These are phyloP conservation scores for Lasioglossum malachurum DNA, from an alignment of 2,888 invertebrate species.

Conservation along the genomic window DNA sequence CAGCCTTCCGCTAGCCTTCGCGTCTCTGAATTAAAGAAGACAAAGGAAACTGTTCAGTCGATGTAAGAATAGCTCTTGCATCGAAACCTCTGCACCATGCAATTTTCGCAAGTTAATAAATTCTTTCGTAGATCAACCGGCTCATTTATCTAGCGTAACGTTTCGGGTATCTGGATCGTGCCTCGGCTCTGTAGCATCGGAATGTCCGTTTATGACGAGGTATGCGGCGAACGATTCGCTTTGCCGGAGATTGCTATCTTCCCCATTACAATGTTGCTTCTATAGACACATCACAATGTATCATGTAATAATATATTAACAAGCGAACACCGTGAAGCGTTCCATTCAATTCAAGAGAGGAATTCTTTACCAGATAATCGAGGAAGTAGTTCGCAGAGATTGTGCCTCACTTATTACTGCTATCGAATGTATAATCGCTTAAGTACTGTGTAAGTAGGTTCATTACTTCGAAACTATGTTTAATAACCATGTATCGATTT, in stretches of 20 bases:
- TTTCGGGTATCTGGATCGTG: not conserved
- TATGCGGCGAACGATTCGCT: not conserved
- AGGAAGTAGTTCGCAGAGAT: not conserved
- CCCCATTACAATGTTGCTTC: constrained; percentile 2
- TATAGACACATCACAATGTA: not conserved
- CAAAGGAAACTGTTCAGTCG: not conserved
- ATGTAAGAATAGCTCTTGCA: not conserved
- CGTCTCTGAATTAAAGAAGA: not conserved
- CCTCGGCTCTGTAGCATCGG: not conserved
- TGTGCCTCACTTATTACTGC: not conserved
- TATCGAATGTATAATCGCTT: not conserved
- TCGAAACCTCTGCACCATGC: not conserved
- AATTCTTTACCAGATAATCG: not conserved
- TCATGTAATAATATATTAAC: not conserved
- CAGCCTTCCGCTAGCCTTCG: not conserved
- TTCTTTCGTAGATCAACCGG: not conserved
- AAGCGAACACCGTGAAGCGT: too few relatives aligned
- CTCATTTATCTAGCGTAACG: not conserved
- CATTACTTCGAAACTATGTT: not conserved
- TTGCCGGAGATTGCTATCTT: not conserved
- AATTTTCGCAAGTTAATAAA: not conserved
- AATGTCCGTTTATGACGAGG: constrained; percentile 1
- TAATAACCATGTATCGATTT: not conserved
- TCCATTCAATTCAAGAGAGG: not conserved
- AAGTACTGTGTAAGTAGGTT: not conserved